Evolutionary conservation across 2,113 vertebrate species (phyloP), one percentile per base, ranked within the genome.

Genomic region (Myodes glareolus): DNA sequence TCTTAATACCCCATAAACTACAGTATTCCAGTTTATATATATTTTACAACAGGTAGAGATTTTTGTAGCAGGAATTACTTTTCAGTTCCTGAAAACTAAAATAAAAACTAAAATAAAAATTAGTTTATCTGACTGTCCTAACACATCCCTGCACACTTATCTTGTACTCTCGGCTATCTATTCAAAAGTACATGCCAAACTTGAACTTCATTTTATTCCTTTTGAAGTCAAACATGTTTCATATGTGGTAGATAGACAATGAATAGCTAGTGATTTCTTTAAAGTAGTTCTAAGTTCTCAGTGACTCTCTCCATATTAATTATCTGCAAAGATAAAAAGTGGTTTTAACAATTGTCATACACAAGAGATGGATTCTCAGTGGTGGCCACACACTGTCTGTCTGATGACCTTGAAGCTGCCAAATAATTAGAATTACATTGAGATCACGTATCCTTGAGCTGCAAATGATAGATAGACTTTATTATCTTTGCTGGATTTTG

Each of bases 191-290:
- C 47, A 2, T n/a, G 2, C 39, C 50, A 82, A 17, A 93, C 80
- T 95, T 52, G 47, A 86, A 91, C 68, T 92, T 94, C 68, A 67
- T 89, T 82, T 95, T 89, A 93, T 3, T 85, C n/a, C 72, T 17
- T 52, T 87, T 78, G 50, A 94, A 23, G 19, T 81, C 93, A 81
- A 65, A 67, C 25, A 81, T 73, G 19, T 70, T 65, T 94, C 50
- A 58, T 29, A 65, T 2, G 11, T 39, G 11, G 33, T 72, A 92
- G n/a, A 67, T 72, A 77, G 42, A 77, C 19, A 94, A 61, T 75
- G 29, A 91, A 39, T 91, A 89, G 76, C 70, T 81, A 36, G 13
- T 88, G 75, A 78, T 31, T 93, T 12, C 33, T 61, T 45, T 81
- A 36, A 93, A 47, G 50, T 72, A 86, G 86, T 91, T 91, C 58